Conservation (phyloP, 2,113 vertebrate genomes). For the Oryzias javanicus region DNA sequence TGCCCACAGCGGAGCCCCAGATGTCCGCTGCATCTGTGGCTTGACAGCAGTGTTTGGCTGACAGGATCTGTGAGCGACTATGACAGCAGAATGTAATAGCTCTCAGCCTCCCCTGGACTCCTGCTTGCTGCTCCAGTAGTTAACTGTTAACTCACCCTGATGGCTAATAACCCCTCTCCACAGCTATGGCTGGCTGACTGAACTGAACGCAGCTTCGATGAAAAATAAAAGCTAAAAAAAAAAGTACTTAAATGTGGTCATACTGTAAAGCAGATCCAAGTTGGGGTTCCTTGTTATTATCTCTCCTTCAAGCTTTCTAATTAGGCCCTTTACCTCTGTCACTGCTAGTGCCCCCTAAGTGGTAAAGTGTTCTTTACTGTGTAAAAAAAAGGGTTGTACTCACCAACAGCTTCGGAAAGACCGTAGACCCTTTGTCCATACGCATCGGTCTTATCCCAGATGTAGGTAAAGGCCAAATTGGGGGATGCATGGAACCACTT, state of each 20-base stretch:
- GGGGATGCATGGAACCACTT: conserved; percentile 97
- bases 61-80: conserved; percentile 67
- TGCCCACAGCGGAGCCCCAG: conserved; percentile 37
- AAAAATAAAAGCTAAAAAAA: conserved; percentile 59
- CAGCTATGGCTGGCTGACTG: conserved; percentile 64
- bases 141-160: conserved; percentile 72
- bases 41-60: conserved; percentile 60
- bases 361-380: conserved; percentile 39
- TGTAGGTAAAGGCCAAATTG: conserved; percentile 95
- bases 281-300: conserved; percentile 55
- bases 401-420: conserved; percentile 94
- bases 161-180: conserved; percentile 71
- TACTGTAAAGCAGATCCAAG: conserved; percentile 35
- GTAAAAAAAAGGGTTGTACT: conserved; percentile 58
- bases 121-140: conserved; percentile 58
- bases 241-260: conserved; percentile 52
- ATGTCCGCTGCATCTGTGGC: conserved; percentile 61
- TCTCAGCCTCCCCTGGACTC: conserved; percentile 53
- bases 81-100: conserved; percentile 71
- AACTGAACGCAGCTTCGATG: conserved; percentile 53
- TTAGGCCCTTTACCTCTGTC: conserved; percentile 55
- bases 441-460: conserved; percentile 98
- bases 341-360: conserved; percentile 35
- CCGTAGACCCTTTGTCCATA: conserved; percentile 96
- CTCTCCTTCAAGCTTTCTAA: conserved; percentile 54